phyloP scores from a whole-genome alignment of 2,113 vertebrate species.

The Pluvialis apricaria region DNA sequence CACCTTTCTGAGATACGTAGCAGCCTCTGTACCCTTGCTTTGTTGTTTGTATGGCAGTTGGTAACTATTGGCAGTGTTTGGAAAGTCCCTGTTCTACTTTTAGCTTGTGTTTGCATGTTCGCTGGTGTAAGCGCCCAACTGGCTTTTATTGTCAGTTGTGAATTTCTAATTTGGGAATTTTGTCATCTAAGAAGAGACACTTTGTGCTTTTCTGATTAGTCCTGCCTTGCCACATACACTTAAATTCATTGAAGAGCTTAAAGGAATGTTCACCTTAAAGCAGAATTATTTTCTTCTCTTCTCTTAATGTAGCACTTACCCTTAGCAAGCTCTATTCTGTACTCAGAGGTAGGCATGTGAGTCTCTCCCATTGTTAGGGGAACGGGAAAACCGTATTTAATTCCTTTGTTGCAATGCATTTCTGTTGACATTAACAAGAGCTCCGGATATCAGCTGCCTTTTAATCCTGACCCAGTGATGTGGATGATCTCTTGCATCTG shows the following conservation, averaged over 20 bases:
- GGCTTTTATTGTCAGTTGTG: not conserved
- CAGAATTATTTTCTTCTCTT: not conserved
- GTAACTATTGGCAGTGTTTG: not conserved
- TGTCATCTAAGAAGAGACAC: not conserved
- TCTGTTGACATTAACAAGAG: not conserved
- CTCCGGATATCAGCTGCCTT: not conserved
- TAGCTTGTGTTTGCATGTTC: not conserved
- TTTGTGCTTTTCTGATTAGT: not conserved
- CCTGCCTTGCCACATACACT: not conserved
- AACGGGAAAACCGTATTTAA: not conserved
- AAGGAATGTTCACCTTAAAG: not conserved
- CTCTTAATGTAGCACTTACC: not conserved
- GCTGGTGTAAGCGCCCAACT: not conserved
- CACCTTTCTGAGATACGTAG: fast-evolving
- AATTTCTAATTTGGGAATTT: not conserved
- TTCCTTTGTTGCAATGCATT: not conserved
- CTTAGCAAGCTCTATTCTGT: not conserved
- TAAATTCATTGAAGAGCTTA: not conserved
- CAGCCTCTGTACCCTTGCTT: not conserved
- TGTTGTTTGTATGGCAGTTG: not conserved
- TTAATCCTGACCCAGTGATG: not conserved
- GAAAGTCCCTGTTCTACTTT: not conserved
- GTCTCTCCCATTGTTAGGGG: not conserved
- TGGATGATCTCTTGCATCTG: not conserved
- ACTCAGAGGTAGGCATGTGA: not conserved